Evolutionary conservation across 2,797 vertebrate genomes (phyloP).

Genomic region (Brachyalestes nurse): DNA sequence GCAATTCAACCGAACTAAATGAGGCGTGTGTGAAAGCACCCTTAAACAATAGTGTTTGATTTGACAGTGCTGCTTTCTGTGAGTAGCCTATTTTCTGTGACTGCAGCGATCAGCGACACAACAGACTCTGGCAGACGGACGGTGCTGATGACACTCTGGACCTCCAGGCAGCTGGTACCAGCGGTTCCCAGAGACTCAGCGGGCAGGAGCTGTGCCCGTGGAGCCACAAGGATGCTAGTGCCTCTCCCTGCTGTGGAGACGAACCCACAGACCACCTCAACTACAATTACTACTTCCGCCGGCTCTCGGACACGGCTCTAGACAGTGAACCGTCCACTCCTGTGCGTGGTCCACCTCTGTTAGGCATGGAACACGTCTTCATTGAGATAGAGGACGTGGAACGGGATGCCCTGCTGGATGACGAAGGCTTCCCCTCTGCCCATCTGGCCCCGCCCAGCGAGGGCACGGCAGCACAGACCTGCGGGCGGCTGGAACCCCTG

Average conservation of each 20-base stretch:
- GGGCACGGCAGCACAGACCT: constrained; percentile 77
- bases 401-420: constrained; percentile 78
- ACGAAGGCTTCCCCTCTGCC: constrained; percentile 69
- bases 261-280: constrained; percentile 76
- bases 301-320: constrained; percentile 87
- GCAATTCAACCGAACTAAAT: too few relatives aligned
- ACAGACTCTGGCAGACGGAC: constrained; percentile 93
- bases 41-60: too few relatives aligned
- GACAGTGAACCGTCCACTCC: constrained; percentile 84
- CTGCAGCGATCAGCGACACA: constrained; percentile 93
- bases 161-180: constrained; percentile 67
- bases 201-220: constrained; percentile 75
- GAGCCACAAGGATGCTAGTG: constrained; percentile 67
- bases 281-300: constrained; percentile 88
- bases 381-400: constrained; percentile 88
- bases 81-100: constrained; percentile 12
- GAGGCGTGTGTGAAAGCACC: too few relatives aligned
- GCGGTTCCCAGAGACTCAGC: constrained; percentile 61
- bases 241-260: constrained; percentile 73
- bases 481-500: constrained; percentile 74
- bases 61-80: background rate
- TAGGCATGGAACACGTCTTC: constrained; percentile 74
- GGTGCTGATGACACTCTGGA: constrained; percentile 78
- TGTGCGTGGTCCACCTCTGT: constrained; percentile 76
- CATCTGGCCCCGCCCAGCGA: constrained; percentile 61